Evolutionary conservation across 2,888 invertebrate species (phyloP).

Genomic region (Nematopogon swammerdamellus): DNA sequence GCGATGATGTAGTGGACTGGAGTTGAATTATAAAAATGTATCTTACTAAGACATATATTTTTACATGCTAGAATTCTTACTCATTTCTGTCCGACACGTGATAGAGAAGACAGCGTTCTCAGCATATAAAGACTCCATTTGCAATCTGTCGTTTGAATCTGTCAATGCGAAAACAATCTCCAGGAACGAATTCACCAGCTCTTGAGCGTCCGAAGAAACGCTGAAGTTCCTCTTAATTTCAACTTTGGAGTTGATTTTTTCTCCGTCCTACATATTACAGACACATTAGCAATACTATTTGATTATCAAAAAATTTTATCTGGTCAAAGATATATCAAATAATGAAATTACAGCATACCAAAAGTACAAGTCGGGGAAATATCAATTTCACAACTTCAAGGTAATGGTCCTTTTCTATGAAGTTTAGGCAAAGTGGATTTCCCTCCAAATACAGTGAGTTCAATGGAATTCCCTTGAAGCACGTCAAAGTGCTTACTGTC

Average conservation of each 20-base stretch:
- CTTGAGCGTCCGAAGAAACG: constrained; percentile 33
- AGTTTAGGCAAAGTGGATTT: constrained; percentile 68
- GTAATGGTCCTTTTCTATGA: constrained; percentile 57
- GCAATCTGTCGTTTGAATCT: constrained; percentile 55
- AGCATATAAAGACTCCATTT: constrained; percentile 60
- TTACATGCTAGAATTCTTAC: constrained; percentile 18
- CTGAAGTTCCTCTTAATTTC: constrained; percentile 50
- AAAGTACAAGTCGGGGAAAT: constrained; percentile 45
- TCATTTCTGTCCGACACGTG: constrained; percentile 30
- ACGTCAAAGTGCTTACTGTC: constrained; percentile 17
- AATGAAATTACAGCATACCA: constrained; percentile 25
- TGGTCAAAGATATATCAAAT: too few relatives aligned
- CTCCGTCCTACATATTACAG: constrained; percentile 44
- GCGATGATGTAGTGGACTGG: too few relatives aligned
- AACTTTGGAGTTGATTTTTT: constrained; percentile 23
- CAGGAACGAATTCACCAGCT: constrained; percentile 60
- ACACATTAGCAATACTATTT: too few relatives aligned
- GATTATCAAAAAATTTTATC: too few relatives aligned
- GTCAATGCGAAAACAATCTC: constrained; percentile 64
- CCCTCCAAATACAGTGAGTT: constrained; percentile 59
- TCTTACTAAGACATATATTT: too few relatives aligned
- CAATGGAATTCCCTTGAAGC: constrained; percentile 34
- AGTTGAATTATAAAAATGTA: too few relatives aligned
- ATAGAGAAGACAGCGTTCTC: constrained; percentile 61
- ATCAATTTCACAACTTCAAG: constrained; percentile 48